Percentiles rank a stretch among this genome's conserved stretches.
These are phyloP conservation scores for Phymanthus crucifer DNA, from an alignment of 92 coral and sea anemone species.

Conservation along the genomic window DNA sequence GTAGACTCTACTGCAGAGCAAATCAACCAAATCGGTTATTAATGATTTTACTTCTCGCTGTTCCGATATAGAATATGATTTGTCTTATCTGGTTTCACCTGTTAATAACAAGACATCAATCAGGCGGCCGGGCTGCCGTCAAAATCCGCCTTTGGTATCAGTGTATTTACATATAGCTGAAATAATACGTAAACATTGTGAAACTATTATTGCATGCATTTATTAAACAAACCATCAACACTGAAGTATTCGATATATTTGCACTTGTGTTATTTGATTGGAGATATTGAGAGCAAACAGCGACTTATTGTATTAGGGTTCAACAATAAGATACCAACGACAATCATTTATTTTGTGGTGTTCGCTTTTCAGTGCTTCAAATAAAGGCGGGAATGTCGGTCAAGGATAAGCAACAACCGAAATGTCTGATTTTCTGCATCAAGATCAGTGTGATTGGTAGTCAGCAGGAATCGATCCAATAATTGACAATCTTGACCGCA, in stretches of 20 bases:
- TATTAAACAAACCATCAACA: background rate
- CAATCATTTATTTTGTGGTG: background rate
- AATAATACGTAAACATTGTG: too few relatives aligned
- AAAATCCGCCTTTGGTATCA: too few relatives aligned
- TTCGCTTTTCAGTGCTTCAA: background rate
- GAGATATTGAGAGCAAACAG: background rate
- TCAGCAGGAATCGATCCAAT: background rate
- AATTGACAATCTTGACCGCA: conserved; percentile 31
- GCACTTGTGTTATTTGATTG: background rate
- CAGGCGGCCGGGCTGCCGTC: too few relatives aligned
- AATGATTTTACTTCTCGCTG: background rate
- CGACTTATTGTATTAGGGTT: background rate
- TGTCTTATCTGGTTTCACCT: too few relatives aligned
- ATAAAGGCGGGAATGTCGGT: background rate
- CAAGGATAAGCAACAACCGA: background rate
- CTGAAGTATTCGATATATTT: background rate
- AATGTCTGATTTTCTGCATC: conserved; percentile 15
- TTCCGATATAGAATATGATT: background rate
- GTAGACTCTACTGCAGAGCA: background rate
- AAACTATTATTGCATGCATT: background rate
- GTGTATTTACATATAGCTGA: too few relatives aligned
- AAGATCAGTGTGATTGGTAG: conserved; percentile 25
- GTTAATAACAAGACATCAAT: too few relatives aligned
- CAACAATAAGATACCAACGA: background rate
- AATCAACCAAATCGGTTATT: background rate